phyloP scores from a whole-genome alignment of 2,113 vertebrate genomes.

The Echinops telfairi region DNA sequence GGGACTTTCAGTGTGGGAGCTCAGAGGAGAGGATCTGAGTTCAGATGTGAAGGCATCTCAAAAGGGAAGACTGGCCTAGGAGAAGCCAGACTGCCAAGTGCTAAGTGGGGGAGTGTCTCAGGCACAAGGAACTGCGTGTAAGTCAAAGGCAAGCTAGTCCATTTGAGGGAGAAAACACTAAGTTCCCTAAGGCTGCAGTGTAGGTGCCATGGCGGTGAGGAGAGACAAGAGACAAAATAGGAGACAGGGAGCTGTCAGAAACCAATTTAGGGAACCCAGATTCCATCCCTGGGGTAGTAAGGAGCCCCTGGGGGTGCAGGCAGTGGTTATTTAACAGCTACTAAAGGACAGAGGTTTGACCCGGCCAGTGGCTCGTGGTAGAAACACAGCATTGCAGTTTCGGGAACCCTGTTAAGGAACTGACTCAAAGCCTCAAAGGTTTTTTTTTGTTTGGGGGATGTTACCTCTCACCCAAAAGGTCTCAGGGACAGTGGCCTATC shows the following conservation, averaged over 20 bases:
- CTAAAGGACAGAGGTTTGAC: too few species aligned
- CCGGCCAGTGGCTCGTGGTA: too few species aligned
- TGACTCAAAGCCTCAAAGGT: too few species aligned
- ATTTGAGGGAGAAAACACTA: not conserved
- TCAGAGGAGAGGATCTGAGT: not conserved
- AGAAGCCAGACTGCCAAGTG: not conserved
- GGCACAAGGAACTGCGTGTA: not conserved
- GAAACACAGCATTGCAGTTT: too few species aligned
- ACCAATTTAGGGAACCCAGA: not conserved
- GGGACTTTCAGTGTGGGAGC: not conserved
- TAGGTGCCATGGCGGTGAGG: not conserved
- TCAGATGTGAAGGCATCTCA: not conserved
- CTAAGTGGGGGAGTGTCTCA: not conserved
- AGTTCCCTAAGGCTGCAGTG: not conserved
- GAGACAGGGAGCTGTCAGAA: not conserved
- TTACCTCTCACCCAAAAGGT: too few species aligned
- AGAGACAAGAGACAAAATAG: not conserved
- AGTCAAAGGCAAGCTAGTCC: not conserved
- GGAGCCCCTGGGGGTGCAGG: too few species aligned
- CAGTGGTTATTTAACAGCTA: too few species aligned
- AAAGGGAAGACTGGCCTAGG: not conserved
- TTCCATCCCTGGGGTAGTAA: not conserved
- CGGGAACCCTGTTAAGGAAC: too few species aligned
- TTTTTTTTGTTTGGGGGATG: too few species aligned
- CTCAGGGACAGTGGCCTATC: too few species aligned